Percentiles rank a stretch among this genome's conserved stretches.
Evolutionary conservation across 2,113 vertebrate species (phyloP).

Genomic region (Fulica atra): DNA sequence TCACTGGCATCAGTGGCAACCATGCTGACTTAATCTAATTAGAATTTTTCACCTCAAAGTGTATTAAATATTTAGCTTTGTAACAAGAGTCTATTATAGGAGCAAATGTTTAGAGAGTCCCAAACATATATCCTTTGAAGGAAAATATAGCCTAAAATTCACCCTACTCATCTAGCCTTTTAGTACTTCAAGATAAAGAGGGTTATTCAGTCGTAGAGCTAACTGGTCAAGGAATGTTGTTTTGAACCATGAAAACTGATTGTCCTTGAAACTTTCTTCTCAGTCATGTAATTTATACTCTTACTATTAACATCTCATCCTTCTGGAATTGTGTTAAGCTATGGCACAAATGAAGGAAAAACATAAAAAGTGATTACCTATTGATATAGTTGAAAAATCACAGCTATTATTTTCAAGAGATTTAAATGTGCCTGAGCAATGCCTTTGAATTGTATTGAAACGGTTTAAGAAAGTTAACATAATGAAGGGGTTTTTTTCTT

Average conservation of each 20-base stretch:
- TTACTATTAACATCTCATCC: background rate
- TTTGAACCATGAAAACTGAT: background rate
- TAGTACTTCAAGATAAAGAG: background rate
- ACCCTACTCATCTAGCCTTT: background rate
- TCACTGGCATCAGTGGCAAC: background rate
- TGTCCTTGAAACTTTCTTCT: slow-evolving; percentile 31
- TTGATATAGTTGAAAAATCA: slow-evolving; percentile 3
- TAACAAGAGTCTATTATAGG: background rate
- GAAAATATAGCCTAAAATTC: background rate
- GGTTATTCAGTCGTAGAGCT: background rate
- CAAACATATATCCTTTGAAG: background rate
- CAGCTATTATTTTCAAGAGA: background rate
- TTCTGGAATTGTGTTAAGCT: background rate
- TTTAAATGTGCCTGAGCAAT: background rate
- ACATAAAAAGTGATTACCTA: background rate
- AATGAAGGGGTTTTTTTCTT: rapidly evolving
- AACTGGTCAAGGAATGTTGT: background rate
- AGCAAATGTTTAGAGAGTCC: background rate
- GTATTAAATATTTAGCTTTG: background rate
- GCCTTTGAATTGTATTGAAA: background rate
- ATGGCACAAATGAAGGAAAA: background rate
- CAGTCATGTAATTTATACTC: background rate
- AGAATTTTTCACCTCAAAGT: background rate
- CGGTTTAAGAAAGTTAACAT: background rate
- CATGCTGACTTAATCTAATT: background rate